Base-by-base conservation (phyloP, 1,140 invertebrate species). In the Pseudomyrmex sp. region DNA sequence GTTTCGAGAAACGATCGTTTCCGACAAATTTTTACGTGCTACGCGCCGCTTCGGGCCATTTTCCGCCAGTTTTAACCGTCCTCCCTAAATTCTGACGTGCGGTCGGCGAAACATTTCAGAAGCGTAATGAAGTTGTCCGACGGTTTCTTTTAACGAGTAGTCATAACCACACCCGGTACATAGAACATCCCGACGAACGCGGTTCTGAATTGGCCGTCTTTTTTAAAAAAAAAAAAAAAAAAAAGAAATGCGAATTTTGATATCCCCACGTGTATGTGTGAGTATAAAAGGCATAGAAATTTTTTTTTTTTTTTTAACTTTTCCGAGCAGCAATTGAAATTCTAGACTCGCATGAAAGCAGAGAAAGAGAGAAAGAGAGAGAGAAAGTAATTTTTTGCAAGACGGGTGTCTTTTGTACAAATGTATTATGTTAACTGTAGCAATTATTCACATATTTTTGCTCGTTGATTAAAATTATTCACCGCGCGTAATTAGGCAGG, bases 361-460 rank as follows among this genome's bases (percentile, higher is more conserved):
- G 15, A 15, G 15, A 13, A 26, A 44, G 58, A 35, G 3, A 35
- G 58, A 35, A 0, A 35, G 5, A 35, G 35, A 35, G 35, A 35
- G 4, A 26, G 35, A 35, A 0, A 35, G 35, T 35, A 13, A 13
- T 44, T 70, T 80, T 50, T 72, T 59, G 50, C 35, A 46, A 46
- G 7, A 69, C 54, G n/a, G 12, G 46, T n/a, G 35, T 48, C 46
- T 48, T n/a, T n/a, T 46, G 46, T 18, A 54, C 54, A 48, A 9
- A 50, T 18, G 12, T 59, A 48, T 61, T 72, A 35, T 8, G 2
- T 59, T 70, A 68, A 52, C 35, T 7, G 35, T 18, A 18, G 76
- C 76, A 72, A 80, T 80, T 80, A 59, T 80, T 70, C 44, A 50
- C 70, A 59, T 80, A 59, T 5, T 79, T 79, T 79, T 35, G 1